These are phyloP conservation scores for Ctenosaura bakeri DNA, from an alignment of 2,797 vertebrate species.

Conservation along the genomic window DNA sequence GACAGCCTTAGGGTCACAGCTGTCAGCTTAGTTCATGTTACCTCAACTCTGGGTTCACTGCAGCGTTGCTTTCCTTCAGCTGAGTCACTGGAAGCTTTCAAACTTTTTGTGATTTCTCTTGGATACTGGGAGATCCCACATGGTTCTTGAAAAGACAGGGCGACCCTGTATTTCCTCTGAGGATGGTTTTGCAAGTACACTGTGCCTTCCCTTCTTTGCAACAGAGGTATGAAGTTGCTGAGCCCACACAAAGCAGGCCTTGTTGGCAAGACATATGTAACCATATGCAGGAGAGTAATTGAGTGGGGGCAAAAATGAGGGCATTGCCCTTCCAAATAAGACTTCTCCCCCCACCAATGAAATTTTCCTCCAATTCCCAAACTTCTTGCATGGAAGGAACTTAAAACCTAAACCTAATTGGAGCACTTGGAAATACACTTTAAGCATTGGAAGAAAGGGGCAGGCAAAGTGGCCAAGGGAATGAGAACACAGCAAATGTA, in stretches of 20 bases:
- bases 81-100: background rate
- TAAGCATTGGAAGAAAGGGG: too few relatives aligned
- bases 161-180: background rate
- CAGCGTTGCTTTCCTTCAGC: background rate
- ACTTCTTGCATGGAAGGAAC: too few relatives aligned
- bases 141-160: background rate
- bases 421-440: too few relatives aligned
- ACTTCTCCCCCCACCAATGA: too few relatives aligned
- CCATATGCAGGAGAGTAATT: too few relatives aligned
- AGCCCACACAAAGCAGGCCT: slow-evolving; percentile 54
- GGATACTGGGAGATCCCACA: background rate
- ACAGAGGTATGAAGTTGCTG: background rate
- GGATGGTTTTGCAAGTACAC: background rate
- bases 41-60: background rate
- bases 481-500: too few relatives aligned
- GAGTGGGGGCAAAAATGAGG: too few relatives aligned
- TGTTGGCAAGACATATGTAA: slow-evolving; percentile 43
- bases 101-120: background rate
- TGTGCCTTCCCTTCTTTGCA: background rate
- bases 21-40: background rate
- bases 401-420: too few relatives aligned
- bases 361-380: too few relatives aligned
- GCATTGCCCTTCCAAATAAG: too few relatives aligned
- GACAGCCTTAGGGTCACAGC: background rate
- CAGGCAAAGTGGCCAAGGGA: too few relatives aligned